These are phyloP conservation scores for Caenorhabditis becei DNA, from an alignment of 2,888 invertebrate genomes.

Conservation along the genomic window DNA sequence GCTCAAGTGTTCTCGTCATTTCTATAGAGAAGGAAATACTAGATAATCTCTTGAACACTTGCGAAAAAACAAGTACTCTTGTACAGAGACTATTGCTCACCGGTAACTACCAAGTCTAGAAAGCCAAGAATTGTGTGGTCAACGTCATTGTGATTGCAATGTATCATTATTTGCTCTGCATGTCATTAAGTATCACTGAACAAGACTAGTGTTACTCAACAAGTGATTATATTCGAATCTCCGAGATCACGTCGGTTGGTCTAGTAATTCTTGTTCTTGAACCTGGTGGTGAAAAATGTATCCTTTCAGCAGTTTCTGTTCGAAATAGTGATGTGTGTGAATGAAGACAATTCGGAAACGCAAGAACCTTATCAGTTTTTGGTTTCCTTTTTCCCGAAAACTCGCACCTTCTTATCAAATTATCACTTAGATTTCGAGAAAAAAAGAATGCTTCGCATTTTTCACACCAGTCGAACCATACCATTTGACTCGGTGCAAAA, in stretches of 20 bases:
- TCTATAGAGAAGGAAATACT: background rate
- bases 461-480: conserved; percentile 5
- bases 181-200: conserved; percentile 39
- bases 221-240: conserved; percentile 4
- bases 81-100: background rate
- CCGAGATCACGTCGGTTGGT: conserved; percentile 19
- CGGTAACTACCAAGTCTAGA: background rate
- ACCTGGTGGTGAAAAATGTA: background rate
- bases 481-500: conserved; percentile 28
- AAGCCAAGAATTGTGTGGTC: conserved; percentile 8
- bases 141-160: conserved; percentile 36
- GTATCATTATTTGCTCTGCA: conserved; percentile 47
- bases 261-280: background rate
- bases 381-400: conserved; percentile 27
- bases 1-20: conserved; percentile 10
- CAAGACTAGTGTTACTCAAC: conserved; percentile 23
- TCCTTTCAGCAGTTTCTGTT: background rate
- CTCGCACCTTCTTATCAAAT: conserved; percentile 47
- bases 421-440: conserved; percentile 36
- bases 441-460: conserved; percentile 30
- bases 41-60: background rate
- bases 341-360: background rate
- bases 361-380: background rate
- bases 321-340: conserved; percentile 1
- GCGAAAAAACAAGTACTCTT: background rate